Conservation (phyloP, 2,888 invertebrate genomes). For the Dynastes hyllus region DNA sequence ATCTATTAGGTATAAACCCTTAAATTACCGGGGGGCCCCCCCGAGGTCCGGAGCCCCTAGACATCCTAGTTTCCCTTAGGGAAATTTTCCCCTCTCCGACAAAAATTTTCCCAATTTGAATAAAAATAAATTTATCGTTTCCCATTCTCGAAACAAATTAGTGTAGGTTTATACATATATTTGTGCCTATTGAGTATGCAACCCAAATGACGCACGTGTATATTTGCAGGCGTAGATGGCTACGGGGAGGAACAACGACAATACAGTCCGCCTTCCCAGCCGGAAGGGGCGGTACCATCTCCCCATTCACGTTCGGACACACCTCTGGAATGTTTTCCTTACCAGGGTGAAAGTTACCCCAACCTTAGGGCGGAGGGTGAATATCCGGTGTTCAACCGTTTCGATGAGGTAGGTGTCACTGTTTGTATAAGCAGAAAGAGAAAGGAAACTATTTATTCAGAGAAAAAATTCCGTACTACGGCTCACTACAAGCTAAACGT, state of each 20-base stretch:
- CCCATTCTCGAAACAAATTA: too few species aligned
- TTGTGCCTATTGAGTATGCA: constrained; percentile 52
- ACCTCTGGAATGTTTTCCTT: constrained; percentile 64
- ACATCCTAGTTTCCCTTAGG: too few species aligned
- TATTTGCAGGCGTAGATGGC: constrained; percentile 56
- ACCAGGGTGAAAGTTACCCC: constrained; percentile 53
- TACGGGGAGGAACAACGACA: constrained; percentile 61
- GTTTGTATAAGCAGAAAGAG: neutral
- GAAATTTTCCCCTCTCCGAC: too few species aligned
- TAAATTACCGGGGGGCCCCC: too few species aligned
- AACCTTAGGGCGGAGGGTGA: constrained; percentile 50
- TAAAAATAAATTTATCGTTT: too few species aligned
- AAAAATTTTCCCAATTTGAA: too few species aligned
- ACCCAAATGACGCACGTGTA: constrained; percentile 51
- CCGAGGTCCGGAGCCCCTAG: too few species aligned
- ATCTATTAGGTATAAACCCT: too few species aligned
- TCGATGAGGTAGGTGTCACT: constrained; percentile 48
- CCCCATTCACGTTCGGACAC: constrained; percentile 65
- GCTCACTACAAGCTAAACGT: too few species aligned
- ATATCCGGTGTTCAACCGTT: constrained; percentile 50
- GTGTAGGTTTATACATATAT: neutral
- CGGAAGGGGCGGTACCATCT: constrained; percentile 67
- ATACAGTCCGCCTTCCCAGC: constrained; percentile 68
- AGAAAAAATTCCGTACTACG: too few species aligned
- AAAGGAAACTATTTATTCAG: neutral